A percentile compares a stretch with the other conserved stretches of the same genome.
Conservation (phyloP, 2,113 vertebrate genomes). For the Picathartes gymnocephalus region DNA sequence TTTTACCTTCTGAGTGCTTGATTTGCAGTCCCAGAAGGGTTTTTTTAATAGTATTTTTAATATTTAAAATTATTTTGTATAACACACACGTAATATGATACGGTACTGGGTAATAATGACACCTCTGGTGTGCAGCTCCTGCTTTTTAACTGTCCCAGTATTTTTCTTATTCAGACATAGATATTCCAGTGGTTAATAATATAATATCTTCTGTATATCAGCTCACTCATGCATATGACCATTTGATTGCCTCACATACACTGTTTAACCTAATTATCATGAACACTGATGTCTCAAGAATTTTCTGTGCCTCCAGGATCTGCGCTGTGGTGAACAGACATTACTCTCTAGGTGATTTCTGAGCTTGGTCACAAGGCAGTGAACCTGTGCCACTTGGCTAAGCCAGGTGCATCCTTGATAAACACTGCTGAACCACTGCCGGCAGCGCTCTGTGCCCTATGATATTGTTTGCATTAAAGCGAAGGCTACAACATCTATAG, state of each 20-base stretch:
- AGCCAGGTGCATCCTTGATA: neutral
- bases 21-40: neutral
- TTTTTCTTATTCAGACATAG: neutral
- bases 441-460: neutral
- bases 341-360: neutral
- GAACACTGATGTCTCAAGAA: neutral
- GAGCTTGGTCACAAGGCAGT: neutral
- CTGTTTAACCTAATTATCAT: conserved; percentile 42
- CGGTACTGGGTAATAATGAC: neutral
- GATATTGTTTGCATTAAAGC: neutral
- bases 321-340: rapidly evolving
- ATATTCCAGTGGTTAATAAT: conserved; percentile 26
- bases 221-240: conserved; percentile 28
- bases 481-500: neutral
- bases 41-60: neutral
- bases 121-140: neutral
- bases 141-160: neutral
- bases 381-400: neutral
- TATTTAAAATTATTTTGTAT: neutral
- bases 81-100: neutral
- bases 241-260: conserved; percentile 30
- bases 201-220: neutral
- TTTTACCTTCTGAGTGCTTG: neutral
- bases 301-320: neutral
- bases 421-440: neutral